phyloP scores from a whole-genome alignment of 2,888 invertebrate genomes.

The Alsophila aescularia region DNA sequence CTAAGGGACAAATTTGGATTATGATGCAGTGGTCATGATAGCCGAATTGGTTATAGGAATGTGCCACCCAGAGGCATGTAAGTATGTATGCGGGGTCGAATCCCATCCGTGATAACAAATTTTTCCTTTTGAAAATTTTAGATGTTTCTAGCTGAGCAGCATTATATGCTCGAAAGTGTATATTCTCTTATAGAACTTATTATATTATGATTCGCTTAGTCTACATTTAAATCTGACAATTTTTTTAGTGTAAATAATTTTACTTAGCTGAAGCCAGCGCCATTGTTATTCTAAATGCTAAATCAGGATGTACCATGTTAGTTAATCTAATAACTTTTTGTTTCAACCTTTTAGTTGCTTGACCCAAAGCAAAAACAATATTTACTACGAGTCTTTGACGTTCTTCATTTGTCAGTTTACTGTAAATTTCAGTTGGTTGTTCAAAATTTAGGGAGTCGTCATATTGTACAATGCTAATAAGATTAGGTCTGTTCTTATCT shows the following conservation, averaged over 20 bases:
- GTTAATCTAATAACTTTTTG: slow-evolving; percentile 14
- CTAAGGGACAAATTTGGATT: too few relatives aligned
- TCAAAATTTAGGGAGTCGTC: slow-evolving; percentile 94
- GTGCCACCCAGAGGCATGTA: too few relatives aligned
- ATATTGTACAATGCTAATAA: slow-evolving; percentile 75
- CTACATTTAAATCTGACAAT: too few relatives aligned
- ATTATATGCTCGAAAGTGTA: too few relatives aligned
- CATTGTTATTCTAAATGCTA: slow-evolving; percentile 6
- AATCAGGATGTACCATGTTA: slow-evolving; percentile 15
- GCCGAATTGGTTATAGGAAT: too few relatives aligned
- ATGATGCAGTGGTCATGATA: too few relatives aligned
- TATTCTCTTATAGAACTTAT: too few relatives aligned
- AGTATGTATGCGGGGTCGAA: too few relatives aligned
- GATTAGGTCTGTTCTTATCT: slow-evolving; percentile 76
- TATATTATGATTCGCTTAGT: too few relatives aligned
- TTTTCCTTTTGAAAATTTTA: too few relatives aligned
- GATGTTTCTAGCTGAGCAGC: too few relatives aligned
- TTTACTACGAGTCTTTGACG: slow-evolving; percentile 89
- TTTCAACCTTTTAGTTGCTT: slow-evolving; percentile 84
- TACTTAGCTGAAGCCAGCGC: background rate
- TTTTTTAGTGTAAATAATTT: background rate
- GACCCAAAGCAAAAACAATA: slow-evolving; percentile 87
- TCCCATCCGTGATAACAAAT: too few relatives aligned
- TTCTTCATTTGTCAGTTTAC: slow-evolving; percentile 89
- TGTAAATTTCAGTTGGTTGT: slow-evolving; percentile 87